Evolutionary conservation across 2,888 invertebrate genomes (phyloP), one percentile per base, ranked within the genome.

Genomic region (Auanema freiburgensis): DNA sequence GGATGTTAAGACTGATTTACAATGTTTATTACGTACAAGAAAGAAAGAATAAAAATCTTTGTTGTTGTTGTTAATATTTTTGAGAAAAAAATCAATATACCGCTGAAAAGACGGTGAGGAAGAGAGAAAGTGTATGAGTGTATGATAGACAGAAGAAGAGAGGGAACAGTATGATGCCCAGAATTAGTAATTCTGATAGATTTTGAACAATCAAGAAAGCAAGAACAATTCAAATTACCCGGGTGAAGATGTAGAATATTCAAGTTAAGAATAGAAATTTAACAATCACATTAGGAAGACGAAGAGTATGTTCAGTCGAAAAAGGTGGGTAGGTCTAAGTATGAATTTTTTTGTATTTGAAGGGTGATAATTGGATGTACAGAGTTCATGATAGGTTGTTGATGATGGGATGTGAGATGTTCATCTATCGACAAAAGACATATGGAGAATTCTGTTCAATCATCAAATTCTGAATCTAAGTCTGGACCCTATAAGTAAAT

Each of bases 401-500:
- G 16, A 46, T 21, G 8, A 8, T 21, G 46, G 16, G 21, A 18
- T 16, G 3, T 3, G 21, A 46, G 46, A 46, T 3, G 6, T 16
- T 18, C 46, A 21, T 21, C 16, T 46, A 46, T 21, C 6, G 33
- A n/a, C n/a, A n/a, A n/a, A 33, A 33, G 33, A 8, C 33, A 33
- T 33, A 33, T 33, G 18, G 53, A 21, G 24, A 21, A 21, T 14
- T 8, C 5, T 18, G 33, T 49, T 62, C 52, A 67, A 53, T 64
- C 63, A 41, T 67, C 67, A 50, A 63, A 23, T 50, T 67, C 63
- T 21, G 68, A 65, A 53, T 68, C 68, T 24, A 63, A 52, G 21
- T 68, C 67, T 40, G 59, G 59, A 54, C 68, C 68, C 68, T 69
- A 21, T 46, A 66, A 58, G 14, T 24, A n/a, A 14, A 42, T 50